phyloP scores from a whole-genome alignment of 1,140 invertebrate genomes.

The Asobara japonica region DNA sequence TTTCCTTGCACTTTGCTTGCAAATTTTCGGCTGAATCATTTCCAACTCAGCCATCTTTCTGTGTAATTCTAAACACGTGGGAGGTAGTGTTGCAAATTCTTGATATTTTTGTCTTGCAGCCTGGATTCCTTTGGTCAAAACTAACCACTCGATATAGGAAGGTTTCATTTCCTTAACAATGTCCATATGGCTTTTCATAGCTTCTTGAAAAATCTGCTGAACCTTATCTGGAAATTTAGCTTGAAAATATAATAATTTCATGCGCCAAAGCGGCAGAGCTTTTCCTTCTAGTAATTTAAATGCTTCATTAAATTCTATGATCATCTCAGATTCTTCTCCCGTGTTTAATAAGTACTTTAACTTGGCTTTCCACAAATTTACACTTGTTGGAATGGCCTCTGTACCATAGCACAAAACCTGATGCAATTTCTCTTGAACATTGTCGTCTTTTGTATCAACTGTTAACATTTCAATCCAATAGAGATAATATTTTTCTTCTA shows the following conservation, averaged over 20 bases:
- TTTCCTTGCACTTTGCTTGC: conserved; percentile 55
- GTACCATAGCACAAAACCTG: conserved; percentile 63
- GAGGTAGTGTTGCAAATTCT: conserved; percentile 54
- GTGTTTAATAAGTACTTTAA: conserved; percentile 58
- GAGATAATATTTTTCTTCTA: conserved; percentile 67
- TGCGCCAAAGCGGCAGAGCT: conserved; percentile 64
- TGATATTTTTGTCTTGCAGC: conserved; percentile 62
- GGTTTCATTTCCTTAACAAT: conserved; percentile 63
- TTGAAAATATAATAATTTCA: conserved; percentile 62
- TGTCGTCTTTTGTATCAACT: conserved; percentile 48
- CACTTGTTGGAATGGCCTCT: conserved; percentile 58
- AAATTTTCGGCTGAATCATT: conserved; percentile 57
- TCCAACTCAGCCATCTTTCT: conserved; percentile 68
- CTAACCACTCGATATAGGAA: conserved; percentile 66
- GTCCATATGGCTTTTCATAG: conserved; percentile 50
- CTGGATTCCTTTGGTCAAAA: conserved; percentile 62
- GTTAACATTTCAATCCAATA: conserved; percentile 62
- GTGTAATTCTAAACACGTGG: conserved; percentile 65
- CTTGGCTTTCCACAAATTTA: conserved; percentile 64
- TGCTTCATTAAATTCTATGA: conserved; percentile 54
- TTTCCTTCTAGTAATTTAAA: conserved; percentile 56
- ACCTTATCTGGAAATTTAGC: conserved; percentile 57
- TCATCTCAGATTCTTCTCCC: conserved; percentile 51
- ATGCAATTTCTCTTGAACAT: conserved; percentile 49
- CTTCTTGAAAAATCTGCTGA: conserved; percentile 63